Evolutionary conservation across 2,113 vertebrate genomes (phyloP).

Genomic region (Spheniscus mendiculus): DNA sequence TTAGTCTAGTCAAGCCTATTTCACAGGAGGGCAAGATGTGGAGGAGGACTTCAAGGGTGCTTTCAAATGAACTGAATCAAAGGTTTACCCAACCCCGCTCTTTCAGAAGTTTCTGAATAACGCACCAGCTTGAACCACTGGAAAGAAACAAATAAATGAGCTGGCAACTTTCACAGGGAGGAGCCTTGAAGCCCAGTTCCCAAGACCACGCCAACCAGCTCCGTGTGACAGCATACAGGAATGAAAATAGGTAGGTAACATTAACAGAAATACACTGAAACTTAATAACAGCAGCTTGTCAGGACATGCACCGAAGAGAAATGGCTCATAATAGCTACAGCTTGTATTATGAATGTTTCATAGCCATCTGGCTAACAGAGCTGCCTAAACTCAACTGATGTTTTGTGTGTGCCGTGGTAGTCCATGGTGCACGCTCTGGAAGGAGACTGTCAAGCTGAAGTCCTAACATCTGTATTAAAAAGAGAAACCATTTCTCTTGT

Average conservation of each 20-base stretch:
- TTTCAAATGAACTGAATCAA: slow-evolving; percentile 53
- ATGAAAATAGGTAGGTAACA: slow-evolving; percentile 74
- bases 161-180: slow-evolving; percentile 61
- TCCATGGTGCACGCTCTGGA: neutral
- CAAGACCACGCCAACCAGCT: slow-evolving; percentile 59
- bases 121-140: slow-evolving; percentile 48
- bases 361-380: slow-evolving; percentile 60
- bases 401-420: neutral
- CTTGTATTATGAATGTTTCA: slow-evolving; percentile 64
- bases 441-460: neutral
- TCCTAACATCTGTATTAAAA: neutral
- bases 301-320: slow-evolving; percentile 62
- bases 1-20: neutral
- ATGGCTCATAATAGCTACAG: slow-evolving; percentile 68
- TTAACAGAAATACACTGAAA: slow-evolving; percentile 75
- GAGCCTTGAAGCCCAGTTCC: slow-evolving; percentile 55
- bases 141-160: slow-evolving; percentile 67
- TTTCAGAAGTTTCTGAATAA: slow-evolving; percentile 68
- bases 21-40: slow-evolving; percentile 14
- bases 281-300: slow-evolving; percentile 70
- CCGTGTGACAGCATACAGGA: slow-evolving; percentile 58
- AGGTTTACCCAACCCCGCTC: slow-evolving; percentile 52
- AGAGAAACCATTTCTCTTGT: neutral
- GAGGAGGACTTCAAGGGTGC: slow-evolving; percentile 57
- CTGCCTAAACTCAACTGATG: neutral